A percentile compares a stretch with the other conserved stretches of the same genome.
phyloP scores from a whole-genome alignment of 1,140 invertebrate species.

The Scaptomyza pallida region DNA sequence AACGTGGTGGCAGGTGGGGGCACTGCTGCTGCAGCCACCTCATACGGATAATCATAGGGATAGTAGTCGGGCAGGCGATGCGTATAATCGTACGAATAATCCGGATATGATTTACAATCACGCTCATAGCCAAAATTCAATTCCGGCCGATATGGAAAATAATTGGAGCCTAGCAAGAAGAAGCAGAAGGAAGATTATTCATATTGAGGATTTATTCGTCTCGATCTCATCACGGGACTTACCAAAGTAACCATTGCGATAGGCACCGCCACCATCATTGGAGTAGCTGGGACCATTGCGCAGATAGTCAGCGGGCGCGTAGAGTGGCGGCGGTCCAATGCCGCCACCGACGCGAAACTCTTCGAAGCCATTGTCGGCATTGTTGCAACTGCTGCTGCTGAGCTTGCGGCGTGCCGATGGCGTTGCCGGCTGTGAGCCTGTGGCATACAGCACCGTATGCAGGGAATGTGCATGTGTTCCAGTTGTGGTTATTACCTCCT shows the following conservation, averaged over 20 bases:
- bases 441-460: slow-evolving; percentile 64
- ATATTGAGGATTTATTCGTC: too few relatives aligned
- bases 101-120: slow-evolving; percentile 83
- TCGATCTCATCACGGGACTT: too few relatives aligned
- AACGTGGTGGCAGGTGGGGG: slow-evolving; percentile 18
- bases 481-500: slow-evolving; percentile 14
- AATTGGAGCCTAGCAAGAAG: slow-evolving; percentile 69
- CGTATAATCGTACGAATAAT: slow-evolving; percentile 82
- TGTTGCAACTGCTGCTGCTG: slow-evolving; percentile 85
- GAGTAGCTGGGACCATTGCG: slow-evolving; percentile 79
- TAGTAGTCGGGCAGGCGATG: slow-evolving; percentile 80
- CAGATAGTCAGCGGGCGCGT: slow-evolving; percentile 85
- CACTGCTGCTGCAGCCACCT: slow-evolving; percentile 44
- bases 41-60: slow-evolving; percentile 65
- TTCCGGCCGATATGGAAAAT: slow-evolving; percentile 81
- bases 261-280: slow-evolving; percentile 75
- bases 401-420: slow-evolving; percentile 89
- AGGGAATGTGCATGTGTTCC: slow-evolving; percentile 79
- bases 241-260: slow-evolving; percentile 81
- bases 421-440: slow-evolving; percentile 86
- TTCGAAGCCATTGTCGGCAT: slow-evolving; percentile 53
- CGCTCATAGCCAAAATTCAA: slow-evolving; percentile 76
- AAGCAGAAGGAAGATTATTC: too few relatives aligned
- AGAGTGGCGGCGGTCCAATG: slow-evolving; percentile 62
- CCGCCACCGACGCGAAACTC: slow-evolving; percentile 71